Percentiles rank a stretch among this genome's conserved stretches.
These are phyloP conservation scores for Brachionus angularis DNA, from an alignment of 1,140 invertebrate genomes.

Conservation along the genomic window DNA sequence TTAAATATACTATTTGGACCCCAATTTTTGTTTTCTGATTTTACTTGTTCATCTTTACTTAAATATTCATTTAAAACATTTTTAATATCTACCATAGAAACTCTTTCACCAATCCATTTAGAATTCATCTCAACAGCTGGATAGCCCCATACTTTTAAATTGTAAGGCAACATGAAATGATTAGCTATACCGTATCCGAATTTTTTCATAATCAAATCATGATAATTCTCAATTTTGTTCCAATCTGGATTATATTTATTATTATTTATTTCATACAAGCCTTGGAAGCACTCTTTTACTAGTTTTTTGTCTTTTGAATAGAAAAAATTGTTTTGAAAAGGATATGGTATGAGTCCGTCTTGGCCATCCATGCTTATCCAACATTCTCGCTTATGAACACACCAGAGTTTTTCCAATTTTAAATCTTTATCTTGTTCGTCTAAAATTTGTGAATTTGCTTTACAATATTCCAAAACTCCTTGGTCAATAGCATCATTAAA, in stretches of 20 bases:
- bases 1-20: constrained; percentile 50
- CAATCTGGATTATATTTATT: background rate
- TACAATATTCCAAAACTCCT: background rate
- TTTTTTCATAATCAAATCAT: constrained; percentile 10
- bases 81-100: constrained; percentile 5
- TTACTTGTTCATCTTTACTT: constrained; percentile 46
- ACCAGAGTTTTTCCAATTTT: constrained; percentile 20
- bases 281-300: constrained; percentile 15
- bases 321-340: constrained; percentile 18
- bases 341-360: constrained; percentile 10
- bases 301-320: background rate
- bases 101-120: constrained; percentile 21
- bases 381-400: background rate
- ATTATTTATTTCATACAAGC: background rate
- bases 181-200: constrained; percentile 8
- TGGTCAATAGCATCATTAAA: constrained; percentile 3
- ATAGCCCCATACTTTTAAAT: constrained; percentile 20
- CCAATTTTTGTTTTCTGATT: constrained; percentile 54
- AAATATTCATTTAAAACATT: constrained; percentile 3
- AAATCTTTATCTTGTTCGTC: constrained; percentile 9
- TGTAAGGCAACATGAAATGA: constrained; percentile 17
- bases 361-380: background rate
- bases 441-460: background rate
- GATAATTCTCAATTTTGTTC: background rate
- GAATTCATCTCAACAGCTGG: constrained; percentile 6